A percentile compares a stretch with the other conserved stretches of the same genome.
phyloP scores from a whole-genome alignment of 2,113 vertebrate genomes.

The Actenoides hombroni region DNA sequence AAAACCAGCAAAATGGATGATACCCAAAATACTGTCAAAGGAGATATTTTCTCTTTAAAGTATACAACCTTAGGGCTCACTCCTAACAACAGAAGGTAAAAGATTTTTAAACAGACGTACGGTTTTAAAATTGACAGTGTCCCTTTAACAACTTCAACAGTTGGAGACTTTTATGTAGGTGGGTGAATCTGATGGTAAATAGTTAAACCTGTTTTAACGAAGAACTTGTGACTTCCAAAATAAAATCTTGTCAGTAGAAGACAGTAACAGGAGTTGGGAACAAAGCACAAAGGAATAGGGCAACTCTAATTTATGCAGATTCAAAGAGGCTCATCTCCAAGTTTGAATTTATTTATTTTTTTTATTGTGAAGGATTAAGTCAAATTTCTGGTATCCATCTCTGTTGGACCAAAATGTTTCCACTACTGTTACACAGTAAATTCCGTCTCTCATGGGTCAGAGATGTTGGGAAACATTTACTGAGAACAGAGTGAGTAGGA shows the following conservation, averaged over 20 bases:
- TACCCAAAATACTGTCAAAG: background rate
- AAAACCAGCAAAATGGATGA: background rate
- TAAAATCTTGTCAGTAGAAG: background rate
- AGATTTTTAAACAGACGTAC: background rate
- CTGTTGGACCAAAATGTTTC: background rate
- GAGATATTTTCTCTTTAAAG: background rate
- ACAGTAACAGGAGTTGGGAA: background rate
- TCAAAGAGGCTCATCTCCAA: background rate
- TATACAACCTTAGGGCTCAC: background rate
- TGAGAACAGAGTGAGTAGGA: background rate
- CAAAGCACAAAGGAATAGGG: background rate
- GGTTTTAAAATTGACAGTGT: constrained; percentile 12
- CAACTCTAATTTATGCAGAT: background rate
- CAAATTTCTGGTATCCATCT: background rate
- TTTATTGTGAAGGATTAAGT: background rate
- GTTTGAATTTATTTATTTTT: background rate
- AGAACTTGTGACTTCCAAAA: constrained; percentile 39
- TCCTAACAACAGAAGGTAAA: constrained; percentile 46
- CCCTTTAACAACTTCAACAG: constrained; percentile 21
- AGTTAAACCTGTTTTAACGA: constrained; percentile 47
- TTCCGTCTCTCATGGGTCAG: background rate
- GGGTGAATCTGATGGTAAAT: constrained; percentile 44
- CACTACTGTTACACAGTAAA: background rate
- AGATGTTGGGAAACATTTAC: background rate
- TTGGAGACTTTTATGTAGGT: constrained; percentile 46